Evolutionary conservation across 1,140 invertebrate genomes (phyloP).

Genomic region (Ectropis grisescens): DNA sequence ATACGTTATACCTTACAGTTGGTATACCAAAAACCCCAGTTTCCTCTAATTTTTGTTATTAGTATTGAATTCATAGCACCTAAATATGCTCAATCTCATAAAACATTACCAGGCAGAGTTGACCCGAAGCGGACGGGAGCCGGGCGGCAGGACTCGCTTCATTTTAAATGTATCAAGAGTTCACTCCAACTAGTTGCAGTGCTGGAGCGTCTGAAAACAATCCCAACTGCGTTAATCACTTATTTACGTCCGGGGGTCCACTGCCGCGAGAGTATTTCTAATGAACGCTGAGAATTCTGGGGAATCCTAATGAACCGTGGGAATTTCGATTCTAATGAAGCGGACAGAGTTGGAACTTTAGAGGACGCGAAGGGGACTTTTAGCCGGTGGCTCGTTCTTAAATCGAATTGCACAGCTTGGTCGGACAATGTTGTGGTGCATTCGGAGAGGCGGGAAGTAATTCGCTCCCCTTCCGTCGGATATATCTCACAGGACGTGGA

Average conservation of each 20-base stretch:
- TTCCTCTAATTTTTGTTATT: no score
- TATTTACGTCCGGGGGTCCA: conserved; percentile 58
- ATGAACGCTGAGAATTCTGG: conserved; percentile 53
- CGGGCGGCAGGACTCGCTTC: conserved; percentile 12
- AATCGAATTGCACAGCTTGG: conserved; percentile 35
- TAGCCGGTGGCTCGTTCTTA: conserved; percentile 24
- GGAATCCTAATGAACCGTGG: conserved; percentile 61
- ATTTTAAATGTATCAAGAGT: conserved; percentile 62
- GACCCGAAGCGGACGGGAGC: conserved; percentile 8
- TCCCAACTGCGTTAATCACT: conserved; percentile 66
- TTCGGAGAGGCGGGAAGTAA: conserved; percentile 46
- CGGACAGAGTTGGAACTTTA: conserved; percentile 18
- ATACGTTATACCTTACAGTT: no score
- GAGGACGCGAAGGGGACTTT: conserved; percentile 16
- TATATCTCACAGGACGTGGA: conserved; percentile 47
- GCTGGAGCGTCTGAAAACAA: conserved; percentile 50
- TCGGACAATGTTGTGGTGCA: conserved; percentile 41
- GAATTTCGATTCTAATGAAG: conserved; percentile 51
- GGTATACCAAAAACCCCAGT: no score
- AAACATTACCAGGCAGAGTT: conserved; percentile 29
- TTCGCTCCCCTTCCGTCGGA: conserved; percentile 53
- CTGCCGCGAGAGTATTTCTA: conserved; percentile 52
- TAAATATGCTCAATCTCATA: conserved; percentile 20
- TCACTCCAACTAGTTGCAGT: conserved; percentile 35
- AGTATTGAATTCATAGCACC: no score